Base-by-base conservation (phyloP, 2,888 invertebrate species). In the Apodemia zela region DNA sequence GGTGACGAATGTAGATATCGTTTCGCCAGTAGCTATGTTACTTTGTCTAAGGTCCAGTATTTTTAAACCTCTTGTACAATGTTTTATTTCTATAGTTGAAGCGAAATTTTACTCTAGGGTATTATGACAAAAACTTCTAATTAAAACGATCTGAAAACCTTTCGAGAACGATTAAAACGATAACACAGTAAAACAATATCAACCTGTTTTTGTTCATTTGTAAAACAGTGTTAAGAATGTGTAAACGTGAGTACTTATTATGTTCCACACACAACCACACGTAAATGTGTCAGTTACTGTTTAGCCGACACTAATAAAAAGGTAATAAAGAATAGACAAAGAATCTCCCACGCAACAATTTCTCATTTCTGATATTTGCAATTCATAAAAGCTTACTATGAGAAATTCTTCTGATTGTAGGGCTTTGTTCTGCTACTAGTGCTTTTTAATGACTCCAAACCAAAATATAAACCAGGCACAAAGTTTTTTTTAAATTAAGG, bases 271-370 rank as follows among this genome's bases (percentile, higher is more conserved):
- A 51, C 51, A 18, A 21, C 10, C 21, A 51, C 17, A 51, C 21
- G 17, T 51, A 51, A 51, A 51, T 51, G 51, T 51, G 51, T 51
- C 51, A 51, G 51, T 21, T 51, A 51, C 51, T 51, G 51, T 51
- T 51, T 21, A 51, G 21, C 51, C 18, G 18, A 51, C 13, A 51
- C 21, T 21, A 38, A 38, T 51, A 51, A 51, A 51, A 51, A 51
- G 18, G 18, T 21, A 17, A 49, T 17, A 17, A 49, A 51, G 11
- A 21, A 13, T 13, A 51, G 17, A 51, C 51, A 51, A 51, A 51
- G 51, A 51, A 18, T 18, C 11, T 51, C 51, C 51, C 51, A 51
- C 51, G 51, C 18, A 51, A 51, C 51, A 8, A 51, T 51, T 51
- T 51, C 51, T 49, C 17, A 17, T 49, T n/a, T 51, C 10, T 10